These are phyloP conservation scores for Lampris incognitus DNA, from an alignment of 2,113 vertebrate species.

Conservation along the genomic window DNA sequence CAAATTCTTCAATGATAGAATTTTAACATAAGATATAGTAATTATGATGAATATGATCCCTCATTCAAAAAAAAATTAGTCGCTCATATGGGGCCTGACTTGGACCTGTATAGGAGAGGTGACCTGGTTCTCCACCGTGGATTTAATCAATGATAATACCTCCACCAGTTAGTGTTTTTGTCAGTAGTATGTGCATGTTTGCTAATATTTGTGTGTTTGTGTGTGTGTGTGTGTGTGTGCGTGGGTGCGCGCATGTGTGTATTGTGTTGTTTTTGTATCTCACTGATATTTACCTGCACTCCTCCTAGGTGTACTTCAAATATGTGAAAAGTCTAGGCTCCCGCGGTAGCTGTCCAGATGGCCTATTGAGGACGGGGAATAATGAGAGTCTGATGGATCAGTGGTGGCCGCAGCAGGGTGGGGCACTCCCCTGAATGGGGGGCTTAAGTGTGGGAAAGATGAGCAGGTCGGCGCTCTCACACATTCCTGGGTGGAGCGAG, in stretches of 20 bases:
- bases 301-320: slow-evolving; percentile 47
- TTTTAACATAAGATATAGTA: no score
- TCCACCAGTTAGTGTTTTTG: background rate
- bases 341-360: slow-evolving; percentile 84
- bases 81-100: no score
- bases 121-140: background rate
- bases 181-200: slow-evolving; percentile 16
- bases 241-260: background rate
- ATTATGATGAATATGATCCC: no score
- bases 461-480: slow-evolving; percentile 69
- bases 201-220: slow-evolving; percentile 20
- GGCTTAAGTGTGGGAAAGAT: slow-evolving; percentile 75
- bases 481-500: slow-evolving; percentile 66
- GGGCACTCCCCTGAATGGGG: slow-evolving; percentile 59
- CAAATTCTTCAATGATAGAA: no score
- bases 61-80: no score
- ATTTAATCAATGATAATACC: background rate
- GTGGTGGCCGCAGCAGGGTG: slow-evolving; percentile 51
- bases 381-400: slow-evolving; percentile 75
- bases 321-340: slow-evolving; percentile 27
- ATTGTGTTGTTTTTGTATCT: background rate
- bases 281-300: slow-evolving; percentile 48
- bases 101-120: background rate
- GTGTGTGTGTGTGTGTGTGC: slow-evolving; percentile 9
- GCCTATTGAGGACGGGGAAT: slow-evolving; percentile 83